phyloP scores from a whole-genome alignment of 92 coral and sea anemone genomes.

The Desmophyllum pertusum region DNA sequence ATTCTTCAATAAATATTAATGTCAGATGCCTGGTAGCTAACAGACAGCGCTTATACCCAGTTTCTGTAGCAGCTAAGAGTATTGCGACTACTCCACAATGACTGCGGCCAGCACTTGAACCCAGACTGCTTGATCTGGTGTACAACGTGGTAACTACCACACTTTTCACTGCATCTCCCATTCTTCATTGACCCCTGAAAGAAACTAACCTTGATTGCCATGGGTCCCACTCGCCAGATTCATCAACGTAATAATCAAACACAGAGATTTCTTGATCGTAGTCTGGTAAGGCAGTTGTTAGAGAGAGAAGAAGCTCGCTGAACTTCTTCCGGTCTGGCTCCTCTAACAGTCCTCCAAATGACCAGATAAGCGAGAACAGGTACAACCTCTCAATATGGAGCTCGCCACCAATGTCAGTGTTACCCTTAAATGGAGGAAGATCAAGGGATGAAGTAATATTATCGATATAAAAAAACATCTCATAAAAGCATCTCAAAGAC shows the following conservation, averaged over 20 bases:
- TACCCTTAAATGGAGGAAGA: conserved; percentile 56
- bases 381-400: conserved; percentile 93
- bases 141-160: background rate
- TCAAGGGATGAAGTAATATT: background rate
- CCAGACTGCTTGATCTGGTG: too few relatives aligned
- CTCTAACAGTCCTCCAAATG: conserved; percentile 88
- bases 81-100: too few relatives aligned
- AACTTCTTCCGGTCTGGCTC: conserved; percentile 84
- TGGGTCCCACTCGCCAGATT: conserved; percentile 99
- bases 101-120: too few relatives aligned
- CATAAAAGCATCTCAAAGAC: background rate
- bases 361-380: conserved; percentile 95
- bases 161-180: too few relatives aligned
- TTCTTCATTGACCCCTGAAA: background rate
- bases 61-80: too few relatives aligned
- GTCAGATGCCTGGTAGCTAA: too few relatives aligned
- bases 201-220: conserved; percentile 91
- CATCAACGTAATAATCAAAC: conserved; percentile 98
- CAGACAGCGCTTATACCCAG: too few relatives aligned
- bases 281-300: conserved; percentile 96
- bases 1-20: too few relatives aligned
- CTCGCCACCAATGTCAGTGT: conserved; percentile 94
- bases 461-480: background rate
- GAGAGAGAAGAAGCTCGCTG: conserved; percentile 83
- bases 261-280: conserved; percentile 98